Evolutionary conservation across 2,113 vertebrate genomes (phyloP), one percentile per base, ranked within the genome.

Genomic region (Toxostoma redivivum): DNA sequence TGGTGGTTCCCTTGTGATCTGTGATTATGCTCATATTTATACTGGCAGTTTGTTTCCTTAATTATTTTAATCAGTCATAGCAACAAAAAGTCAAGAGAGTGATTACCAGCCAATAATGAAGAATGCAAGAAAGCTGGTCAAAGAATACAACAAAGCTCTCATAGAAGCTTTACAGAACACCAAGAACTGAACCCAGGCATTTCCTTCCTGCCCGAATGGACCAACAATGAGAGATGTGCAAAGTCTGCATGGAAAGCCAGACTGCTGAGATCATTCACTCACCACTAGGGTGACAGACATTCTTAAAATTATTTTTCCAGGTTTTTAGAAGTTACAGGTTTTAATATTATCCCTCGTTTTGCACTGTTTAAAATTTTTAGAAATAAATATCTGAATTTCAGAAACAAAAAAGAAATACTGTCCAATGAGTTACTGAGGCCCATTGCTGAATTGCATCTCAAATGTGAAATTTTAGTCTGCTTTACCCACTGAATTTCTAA

Each of bases 1-100:
- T 51, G 92, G 60, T 69, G 7, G 20, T 92, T 97, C 48, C 66
- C 62, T 89, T 96, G 62, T 83, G 70, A 89, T 62, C 47, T 70
- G 67, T 90, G 87, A 40, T 95, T 94, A 85, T 60, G 81, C 71
- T 93, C 66, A 33, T 95, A 88, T 96, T 97, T 97, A 56, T 90
- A 92, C 64, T 96, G 47, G 64, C 42, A 71, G 13, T 90, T 81
- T 56, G 30, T 90, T 94, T 92, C 98, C 97, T 98, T 97, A 98
- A 99, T 98, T 94, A 42, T 58, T 83, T 33, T 93, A 81, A 97
- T 96, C 97, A 99, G 99, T 99, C 97, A 99, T 99, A 85, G 98
- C 99, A 85, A 98, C 99, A 15, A 99, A 99, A 97, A 98, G 98
- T 88, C 98, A 98, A 92, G 99, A 99, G 93, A 99, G 99, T 83